Evolutionary conservation across 2,797 vertebrate genomes (phyloP), one percentile per base, ranked within the genome.

Genomic region (Bradypus variegatus): DNA sequence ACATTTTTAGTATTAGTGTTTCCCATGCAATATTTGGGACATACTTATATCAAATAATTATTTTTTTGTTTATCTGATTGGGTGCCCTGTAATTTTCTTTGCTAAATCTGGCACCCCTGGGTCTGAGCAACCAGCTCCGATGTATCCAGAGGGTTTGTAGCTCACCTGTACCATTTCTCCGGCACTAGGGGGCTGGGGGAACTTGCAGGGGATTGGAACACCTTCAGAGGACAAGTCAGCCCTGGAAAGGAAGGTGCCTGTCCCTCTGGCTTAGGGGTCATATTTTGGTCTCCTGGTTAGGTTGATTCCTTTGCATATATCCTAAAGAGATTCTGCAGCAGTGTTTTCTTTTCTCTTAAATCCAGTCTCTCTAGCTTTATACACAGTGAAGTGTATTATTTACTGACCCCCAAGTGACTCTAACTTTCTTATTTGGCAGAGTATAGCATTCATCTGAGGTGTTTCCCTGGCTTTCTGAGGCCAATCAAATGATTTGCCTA

Each of bases 201-300:
- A 6, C 3, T 3, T 36, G 13, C 45, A 36, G 41, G 29, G 48
- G 27, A 8, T 10, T 15, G 6, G 16, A 11, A 31, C 36, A 38
- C 21, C n/a, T 14, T 58, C 18, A 55, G 27, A 2, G 7, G 11
- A 15, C 89, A 55, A 60, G 21, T n/a, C 48, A 33, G 19, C 27
- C 7, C 60, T 14, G 0, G 11, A n/a, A 60, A 10, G 64, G 11
- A 11, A 55, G 33, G 14, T 0, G 4, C 8, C 1, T 0, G 2
- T 5, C 0, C 12, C 27, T 41, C 50, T 13, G 25, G 33, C 8
- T 50, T 29, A 9, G 8, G 14, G 75, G 50, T 33, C 62, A 4
- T 14, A 14, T 16, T 29, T 4, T 27, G 8, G 7, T 60, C 58
- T 27, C 79, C 25, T 45, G 18, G 36, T 19, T 64, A 87, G 4